Base-by-base conservation (phyloP, 2,113 vertebrate species). In the Brachionichthys hirsutus region DNA sequence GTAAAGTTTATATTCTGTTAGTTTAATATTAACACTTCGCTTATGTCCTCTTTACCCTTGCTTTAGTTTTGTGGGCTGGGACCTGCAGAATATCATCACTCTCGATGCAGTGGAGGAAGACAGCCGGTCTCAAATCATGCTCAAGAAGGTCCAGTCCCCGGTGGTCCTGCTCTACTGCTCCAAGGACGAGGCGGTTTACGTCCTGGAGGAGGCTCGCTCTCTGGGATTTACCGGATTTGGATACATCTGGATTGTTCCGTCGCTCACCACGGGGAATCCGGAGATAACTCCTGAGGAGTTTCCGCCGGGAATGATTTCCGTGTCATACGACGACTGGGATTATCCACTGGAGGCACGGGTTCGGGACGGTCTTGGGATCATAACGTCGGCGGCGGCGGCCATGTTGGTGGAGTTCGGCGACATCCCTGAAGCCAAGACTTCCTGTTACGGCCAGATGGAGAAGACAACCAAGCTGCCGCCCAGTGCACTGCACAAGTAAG, bases 241-340 rank as follows among this genome's bases (percentile, higher is more conserved):
- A 55, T 98, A 94, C 91, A 96, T 98, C 90, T 99, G 97, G 97
- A 96, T 99, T 16, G 94, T 98, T 66, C 95, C 97, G 30, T 98
- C 95, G 44, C 73, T 95, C 72, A 95, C 96, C 53, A 94, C 94
- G 0, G 94, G 95, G 15, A 95, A 96, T 89, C 93, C 93, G 2
- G 94, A 97, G 38, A 87, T 95, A 75, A 95, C 91, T 6, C 95
- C 97, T 0, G 92, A 93, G 1, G 91, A 94, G 62, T 98, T 98
- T 79, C 97, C 97, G 1, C 92, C 93, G 0, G 97, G 97, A 52
- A 94, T 99, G 80, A 94, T 99, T 70, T 98, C 97, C 0, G 95
- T 98, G 44, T 94, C 95, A 2, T 98, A 98, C 0, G 96, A 98
- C 0, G 95, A 97, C 82, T 98, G 96, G 97, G 97, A 99, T 92